Evolutionary conservation across 2,797 vertebrate genomes (phyloP), one percentile per base, ranked within the genome.

Genomic region (Acipenser ruthenus): DNA sequence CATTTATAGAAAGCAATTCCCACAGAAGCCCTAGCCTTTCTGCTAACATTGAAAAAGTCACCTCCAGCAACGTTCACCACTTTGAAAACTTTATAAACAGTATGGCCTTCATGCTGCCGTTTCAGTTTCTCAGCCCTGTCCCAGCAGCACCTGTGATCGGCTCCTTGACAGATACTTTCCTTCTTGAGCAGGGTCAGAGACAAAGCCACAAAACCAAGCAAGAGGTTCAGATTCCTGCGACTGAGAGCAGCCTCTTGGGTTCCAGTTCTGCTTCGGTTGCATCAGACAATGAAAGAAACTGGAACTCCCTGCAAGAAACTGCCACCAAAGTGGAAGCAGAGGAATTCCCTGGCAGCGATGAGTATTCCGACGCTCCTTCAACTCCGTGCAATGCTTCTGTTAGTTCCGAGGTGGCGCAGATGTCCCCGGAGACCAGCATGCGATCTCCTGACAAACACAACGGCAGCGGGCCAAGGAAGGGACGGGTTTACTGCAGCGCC

Each of bases 51-150:
- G 95, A 96, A 48, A 94, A 91, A 79, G 82, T 90, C 7, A 89
- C 82, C 64, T 80, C 88, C 52, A 74, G 80, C 62, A 85, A 73
- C 62, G 81, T 92, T 68, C 95, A 98, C 79, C 95, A 95, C 73
- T 99, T 98, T 72, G 97, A 99, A 82, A 97, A 91, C 81, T 90
- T 97, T 49, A 90, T 98, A 51, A 95, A 95, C 78, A 95, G 89
- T 69, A 92, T 97, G 94, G 90, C 94, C 1, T 96, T 98, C 79
- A 95, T 97, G 92, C 81, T 99, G 72, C 97, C 97, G 0, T 93
- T 99, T 69, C 96, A 98, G 77, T 89, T 98, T 77, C 86, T 97
- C 68, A 94, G 91, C 66, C 93, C 97, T 0, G 80, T 93, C 58
- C 92, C 94, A 6, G 90, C 94, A 3, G 88, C 89, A 56, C 91